Conservation (phyloP, 2,113 vertebrate species). For the Ammodramus savannarum region DNA sequence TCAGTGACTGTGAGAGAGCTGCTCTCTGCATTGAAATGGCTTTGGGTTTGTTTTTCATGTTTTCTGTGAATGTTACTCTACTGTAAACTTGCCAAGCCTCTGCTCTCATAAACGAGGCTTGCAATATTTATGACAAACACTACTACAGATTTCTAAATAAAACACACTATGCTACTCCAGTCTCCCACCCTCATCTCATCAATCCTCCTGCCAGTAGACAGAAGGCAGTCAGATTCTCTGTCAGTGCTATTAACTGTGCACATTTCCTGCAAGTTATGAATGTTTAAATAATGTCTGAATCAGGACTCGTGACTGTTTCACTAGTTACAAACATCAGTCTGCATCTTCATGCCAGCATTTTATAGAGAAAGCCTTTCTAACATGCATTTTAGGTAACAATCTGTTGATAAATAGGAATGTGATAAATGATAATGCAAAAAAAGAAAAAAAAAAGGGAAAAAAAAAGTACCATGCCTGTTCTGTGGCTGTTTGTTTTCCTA, state of each 20-base stretch:
- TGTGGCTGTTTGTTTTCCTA: constrained; percentile 23
- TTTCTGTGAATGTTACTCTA: neutral
- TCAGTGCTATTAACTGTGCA: constrained; percentile 28
- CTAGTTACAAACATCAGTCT: neutral
- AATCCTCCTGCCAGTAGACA: neutral
- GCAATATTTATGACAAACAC: constrained; percentile 40
- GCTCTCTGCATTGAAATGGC: neutral
- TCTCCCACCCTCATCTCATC: neutral
- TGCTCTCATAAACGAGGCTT: neutral
- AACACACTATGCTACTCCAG: neutral
- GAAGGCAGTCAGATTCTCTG: constrained; percentile 6
- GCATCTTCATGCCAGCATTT: constrained; percentile 5
- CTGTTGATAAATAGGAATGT: constrained; percentile 49
- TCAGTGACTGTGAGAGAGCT: constrained; percentile 1
- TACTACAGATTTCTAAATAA: constrained; percentile 12
- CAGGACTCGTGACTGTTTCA: constrained; percentile 2
- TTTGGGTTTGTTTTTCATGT: neutral
- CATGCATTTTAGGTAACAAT: constrained; percentile 5
- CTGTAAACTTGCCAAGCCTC: constrained; percentile 8
- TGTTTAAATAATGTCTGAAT: constrained; percentile 20
- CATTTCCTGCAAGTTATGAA: neutral
- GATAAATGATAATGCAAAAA: constrained; percentile 37
- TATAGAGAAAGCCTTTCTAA: constrained; percentile 25
- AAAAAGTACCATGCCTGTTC: neutral
- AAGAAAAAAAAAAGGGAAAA: neutral